Evolutionary conservation across 64 coral and sea anemone genomes (phyloP), one percentile per base, ranked within the genome.

Genomic region (Stichodactyla mertensii): DNA sequence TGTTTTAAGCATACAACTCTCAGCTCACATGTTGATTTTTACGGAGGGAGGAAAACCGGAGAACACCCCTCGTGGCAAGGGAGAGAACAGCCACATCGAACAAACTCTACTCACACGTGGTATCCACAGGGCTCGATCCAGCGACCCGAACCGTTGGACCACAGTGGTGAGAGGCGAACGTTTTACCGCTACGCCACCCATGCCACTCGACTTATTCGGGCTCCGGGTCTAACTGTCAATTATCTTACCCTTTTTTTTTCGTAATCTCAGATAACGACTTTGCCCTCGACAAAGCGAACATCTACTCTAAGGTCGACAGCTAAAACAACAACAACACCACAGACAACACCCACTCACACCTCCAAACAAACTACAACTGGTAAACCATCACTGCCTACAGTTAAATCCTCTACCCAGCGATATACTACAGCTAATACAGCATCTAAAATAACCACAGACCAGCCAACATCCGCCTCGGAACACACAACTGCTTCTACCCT

Each of bases 241-340:
- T 24, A 0, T 6, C 0, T 10, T 77, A 36, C 2, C 4, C 4
- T 87, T 55, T 57, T 4, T 7, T 28, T 59, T 51, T 57, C 52
- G 24, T 78, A 79, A 87, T 71, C 66, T 77, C 10, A 78, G 86
- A 59, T 78, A 79, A 55, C 86, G 59, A 28, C 69, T 79, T 3
- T 78, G 52, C 78, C 31, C 55, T 14, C 67, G 24, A 55, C 20
- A 84, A 36, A 55, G 26, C 58, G 51, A 11, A n/a, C 54, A 60
- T 58, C 58, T 14, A 84, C 23, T 84, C 7, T 10, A 56, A 86
- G 53, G 51, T 22, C 26, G 79, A 52, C 26, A 83, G 18, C 55
- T 83, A 23, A 51, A 6, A 12, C 23, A 55, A 28, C 24, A 24
- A 19, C 24, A 70, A 16, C 80, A 0, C 31, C 80, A 0, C 31